Evolutionary conservation across 2,797 vertebrate species (phyloP).

Genomic region (Sylvilagus floridanus): DNA sequence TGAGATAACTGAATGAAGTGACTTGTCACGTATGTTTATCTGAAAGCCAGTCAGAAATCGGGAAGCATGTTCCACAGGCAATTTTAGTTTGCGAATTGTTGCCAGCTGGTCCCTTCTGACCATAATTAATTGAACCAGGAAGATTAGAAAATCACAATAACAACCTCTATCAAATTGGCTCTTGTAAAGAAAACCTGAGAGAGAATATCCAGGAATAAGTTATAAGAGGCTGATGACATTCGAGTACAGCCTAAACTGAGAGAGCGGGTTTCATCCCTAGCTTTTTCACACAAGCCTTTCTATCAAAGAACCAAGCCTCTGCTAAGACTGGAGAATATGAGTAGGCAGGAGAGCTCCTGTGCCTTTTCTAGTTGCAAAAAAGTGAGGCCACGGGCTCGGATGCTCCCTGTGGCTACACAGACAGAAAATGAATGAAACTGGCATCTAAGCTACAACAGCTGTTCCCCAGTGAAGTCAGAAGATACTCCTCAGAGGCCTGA

Average conservation of each 20-base stretch:
- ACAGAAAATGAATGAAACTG: background rate
- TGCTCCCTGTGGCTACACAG: background rate
- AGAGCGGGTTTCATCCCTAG: background rate
- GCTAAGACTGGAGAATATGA: slow-evolving; percentile 1
- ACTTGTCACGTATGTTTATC: background rate
- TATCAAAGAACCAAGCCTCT: background rate
- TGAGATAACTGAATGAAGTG: background rate
- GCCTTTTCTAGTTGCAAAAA: background rate
- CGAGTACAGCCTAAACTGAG: background rate
- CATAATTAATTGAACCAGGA: slow-evolving; percentile 44
- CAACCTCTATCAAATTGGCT: background rate
- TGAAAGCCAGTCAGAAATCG: slow-evolving; percentile 48
- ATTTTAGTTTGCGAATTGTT: slow-evolving; percentile 36
- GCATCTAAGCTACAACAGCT: background rate
- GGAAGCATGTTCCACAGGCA: slow-evolving; percentile 15
- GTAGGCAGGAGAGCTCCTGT: background rate
- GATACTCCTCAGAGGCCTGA: background rate
- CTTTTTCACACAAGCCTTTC: background rate
- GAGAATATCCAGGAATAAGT: slow-evolving; percentile 12
- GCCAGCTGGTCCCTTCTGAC: background rate
- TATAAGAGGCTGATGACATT: background rate
- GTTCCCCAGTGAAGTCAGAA: slow-evolving; percentile 13
- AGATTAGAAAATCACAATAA: slow-evolving; percentile 38
- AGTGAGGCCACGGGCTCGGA: background rate
- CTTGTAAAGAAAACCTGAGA: slow-evolving; percentile 3